Evolutionary conservation across 2,113 vertebrate species (phyloP).

Genomic region (Tenebrosternarchus preto): DNA sequence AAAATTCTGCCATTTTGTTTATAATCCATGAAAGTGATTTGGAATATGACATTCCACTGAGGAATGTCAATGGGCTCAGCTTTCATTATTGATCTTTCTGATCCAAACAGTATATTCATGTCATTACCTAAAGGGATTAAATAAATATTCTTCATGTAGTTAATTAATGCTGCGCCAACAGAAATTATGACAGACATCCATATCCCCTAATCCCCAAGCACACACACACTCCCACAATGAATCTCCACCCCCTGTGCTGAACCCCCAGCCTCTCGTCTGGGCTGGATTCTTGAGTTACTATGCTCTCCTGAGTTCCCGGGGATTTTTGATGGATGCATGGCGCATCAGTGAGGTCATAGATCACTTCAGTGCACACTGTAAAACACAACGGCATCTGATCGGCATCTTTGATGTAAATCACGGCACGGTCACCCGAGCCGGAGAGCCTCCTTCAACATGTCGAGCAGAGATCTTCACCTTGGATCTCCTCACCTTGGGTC

Average conservation of each 20-base stretch:
- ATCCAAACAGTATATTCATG: neutral
- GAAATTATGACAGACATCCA: neutral
- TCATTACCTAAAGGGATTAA: neutral
- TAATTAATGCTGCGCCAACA: neutral
- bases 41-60: too few species aligned
- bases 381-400: constrained; percentile 43
- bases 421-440: constrained; percentile 31
- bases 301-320: neutral
- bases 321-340: constrained; percentile 39
- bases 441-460: neutral
- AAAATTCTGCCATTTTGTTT: too few species aligned
- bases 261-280: too few species aligned
- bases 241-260: too few species aligned
- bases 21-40: too few species aligned
- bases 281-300: neutral
- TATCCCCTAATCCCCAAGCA: neutral
- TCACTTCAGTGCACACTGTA: constrained; percentile 36
- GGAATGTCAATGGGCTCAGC: too few species aligned
- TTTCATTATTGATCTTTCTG: neutral
- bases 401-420: constrained; percentile 53
- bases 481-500: constrained; percentile 12
- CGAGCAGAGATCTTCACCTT: neutral
- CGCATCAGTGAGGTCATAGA: constrained; percentile 50
- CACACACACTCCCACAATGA: too few species aligned
- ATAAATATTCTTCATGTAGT: neutral